Evolutionary conservation across 2,797 vertebrate genomes (phyloP), one percentile per base, ranked within the genome.

Genomic region (Phyllotis vaccarum): DNA sequence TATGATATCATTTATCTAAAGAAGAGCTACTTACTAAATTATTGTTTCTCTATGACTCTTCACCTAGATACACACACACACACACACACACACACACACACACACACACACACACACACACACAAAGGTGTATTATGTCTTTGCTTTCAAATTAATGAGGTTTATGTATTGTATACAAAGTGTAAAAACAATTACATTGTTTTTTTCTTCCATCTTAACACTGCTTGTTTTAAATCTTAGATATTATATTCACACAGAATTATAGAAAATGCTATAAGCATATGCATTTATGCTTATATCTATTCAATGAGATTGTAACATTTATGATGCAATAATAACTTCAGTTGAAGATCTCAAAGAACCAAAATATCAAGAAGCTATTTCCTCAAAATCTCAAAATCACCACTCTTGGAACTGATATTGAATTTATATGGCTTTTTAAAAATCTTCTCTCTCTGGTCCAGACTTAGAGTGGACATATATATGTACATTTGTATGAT

Each of bases 1-100:
- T 46, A 22, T 64, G 62, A 21, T 60, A 49, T 93, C 62, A 43
- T 22, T 92, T 19, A 83, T 75, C 34, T 86, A 16, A 83, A 74
- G n/a, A 83, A 95, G 31, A 66, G 14, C 12, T 94, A 46, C 90
- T 89, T 95, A 95, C 58, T 58, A 93, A 92, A 66, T 85, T 82
- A 70, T 40, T 88, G 31, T 86, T 81, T 86, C 37, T 93, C 72
- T 43, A 49, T 88, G 14, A 60, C 27, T 90, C 31, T 86, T 9
- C 7, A 66, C 60, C 17, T 80, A 91, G 3, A 88, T 49, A 58
- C 21, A n/a, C 17, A 97, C 10, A 17, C 75, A 92, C 6, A 60
- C 12, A 37, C 54, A 79, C 8, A 54, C 8, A 60, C 12, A 37
- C 54, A 79, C 8, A 54, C 8, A 21, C 49, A 76, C 72, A 86